A percentile compares a stretch with the other conserved stretches of the same genome.
These are phyloP conservation scores for Rhinichthys osculus DNA, from an alignment of 2,797 vertebrate genomes.

Conservation along the genomic window DNA sequence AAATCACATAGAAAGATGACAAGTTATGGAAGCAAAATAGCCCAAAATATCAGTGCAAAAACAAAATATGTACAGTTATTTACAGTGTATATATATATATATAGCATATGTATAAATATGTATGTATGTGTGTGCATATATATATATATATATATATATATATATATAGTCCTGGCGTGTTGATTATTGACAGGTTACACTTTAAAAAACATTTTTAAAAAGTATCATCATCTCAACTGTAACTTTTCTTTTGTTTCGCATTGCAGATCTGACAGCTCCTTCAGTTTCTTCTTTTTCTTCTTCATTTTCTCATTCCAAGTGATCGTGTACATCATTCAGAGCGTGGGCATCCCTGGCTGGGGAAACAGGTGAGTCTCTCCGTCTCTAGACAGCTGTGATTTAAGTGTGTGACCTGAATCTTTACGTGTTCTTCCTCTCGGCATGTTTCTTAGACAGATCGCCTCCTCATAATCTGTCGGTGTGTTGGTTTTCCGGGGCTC, in stretches of 20 bases:
- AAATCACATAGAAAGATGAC: neutral
- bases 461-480: constrained; percentile 66
- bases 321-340: constrained; percentile 89
- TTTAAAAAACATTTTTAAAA: too few species aligned
- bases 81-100: too few species aligned
- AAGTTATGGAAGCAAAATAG: neutral
- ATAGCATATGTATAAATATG: too few species aligned
- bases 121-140: too few species aligned
- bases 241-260: neutral
- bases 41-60: too few species aligned
- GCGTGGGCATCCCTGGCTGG: constrained; percentile 89
- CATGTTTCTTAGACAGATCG: constrained; percentile 69
- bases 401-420: constrained; percentile 21
- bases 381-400: neutral
- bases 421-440: constrained; percentile 47
- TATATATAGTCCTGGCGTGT: too few species aligned
- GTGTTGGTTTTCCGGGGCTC: constrained; percentile 61
- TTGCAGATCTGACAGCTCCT: constrained; percentile 94
- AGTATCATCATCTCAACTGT: neutral
- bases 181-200: too few species aligned
- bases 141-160: too few species aligned
- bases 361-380: constrained; percentile 89
- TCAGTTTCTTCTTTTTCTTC: constrained; percentile 99
- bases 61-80: too few species aligned
- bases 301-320: constrained; percentile 96